Conservation (phyloP, 2,888 invertebrate genomes). For the Parnassius mnemosyne region DNA sequence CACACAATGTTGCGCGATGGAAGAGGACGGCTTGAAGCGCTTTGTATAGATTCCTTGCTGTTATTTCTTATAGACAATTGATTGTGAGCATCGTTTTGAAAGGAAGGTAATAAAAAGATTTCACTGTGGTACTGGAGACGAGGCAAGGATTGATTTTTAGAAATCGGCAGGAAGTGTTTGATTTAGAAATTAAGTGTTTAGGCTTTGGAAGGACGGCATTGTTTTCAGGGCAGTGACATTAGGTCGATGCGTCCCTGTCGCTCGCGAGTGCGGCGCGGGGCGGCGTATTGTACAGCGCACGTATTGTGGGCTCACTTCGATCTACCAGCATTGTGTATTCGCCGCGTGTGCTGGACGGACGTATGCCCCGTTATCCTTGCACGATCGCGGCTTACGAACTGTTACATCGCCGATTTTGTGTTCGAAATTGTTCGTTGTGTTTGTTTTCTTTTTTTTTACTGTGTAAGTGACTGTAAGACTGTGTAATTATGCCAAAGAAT, state of each 20-base stretch:
- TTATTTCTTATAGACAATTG: constrained; percentile 77
- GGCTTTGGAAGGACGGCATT: constrained; percentile 68
- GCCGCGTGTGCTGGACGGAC: constrained; percentile 59
- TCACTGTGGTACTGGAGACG: constrained; percentile 22
- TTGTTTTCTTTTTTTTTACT: constrained; percentile 49
- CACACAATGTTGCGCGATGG: constrained; percentile 69
- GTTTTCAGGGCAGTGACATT: constrained; percentile 79
- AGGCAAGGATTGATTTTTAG: constrained; percentile 34
- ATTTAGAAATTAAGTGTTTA: constrained; percentile 43
- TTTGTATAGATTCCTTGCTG: constrained; percentile 78
- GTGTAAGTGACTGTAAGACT: constrained; percentile 50
- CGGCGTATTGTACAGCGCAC: constrained; percentile 73
- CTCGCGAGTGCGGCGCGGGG: constrained; percentile 70
- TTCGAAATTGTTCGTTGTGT: constrained; percentile 47
- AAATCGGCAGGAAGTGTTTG: constrained; percentile 22
- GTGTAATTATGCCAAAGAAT: constrained; percentile 69
- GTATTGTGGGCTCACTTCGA: constrained; percentile 78
- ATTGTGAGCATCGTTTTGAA: constrained; percentile 54
- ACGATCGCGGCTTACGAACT: constrained; percentile 60
- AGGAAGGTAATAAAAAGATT: constrained; percentile 8
- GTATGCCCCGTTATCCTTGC: constrained; percentile 56
- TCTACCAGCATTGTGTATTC: constrained; percentile 78
- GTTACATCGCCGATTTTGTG: constrained; percentile 45
- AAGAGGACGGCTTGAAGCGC: constrained; percentile 73
- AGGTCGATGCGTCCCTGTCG: constrained; percentile 78